phyloP scores from a whole-genome alignment of 2,888 invertebrate genomes.

The Napeogenes inachia region DNA sequence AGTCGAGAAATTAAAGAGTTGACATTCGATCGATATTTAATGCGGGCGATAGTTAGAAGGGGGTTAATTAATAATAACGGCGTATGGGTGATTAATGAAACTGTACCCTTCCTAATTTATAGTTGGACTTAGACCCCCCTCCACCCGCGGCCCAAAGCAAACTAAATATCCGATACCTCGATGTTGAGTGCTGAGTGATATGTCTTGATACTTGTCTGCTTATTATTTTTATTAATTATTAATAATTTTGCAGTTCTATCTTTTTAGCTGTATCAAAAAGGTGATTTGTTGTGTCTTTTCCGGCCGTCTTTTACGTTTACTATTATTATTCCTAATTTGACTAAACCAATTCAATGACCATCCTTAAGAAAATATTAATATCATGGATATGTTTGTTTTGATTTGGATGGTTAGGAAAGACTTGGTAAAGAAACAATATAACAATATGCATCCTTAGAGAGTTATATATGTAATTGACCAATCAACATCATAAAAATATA shows the following conservation, averaged over 20 bases:
- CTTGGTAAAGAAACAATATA: too few species aligned
- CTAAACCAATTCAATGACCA: too few species aligned
- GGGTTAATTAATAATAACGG: conserved; percentile 78
- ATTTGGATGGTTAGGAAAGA: too few species aligned
- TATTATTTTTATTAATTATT: background rate
- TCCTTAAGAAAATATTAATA: too few species aligned
- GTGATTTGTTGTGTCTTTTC: too few species aligned
- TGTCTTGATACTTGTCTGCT: conserved; percentile 46
- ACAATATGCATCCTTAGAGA: too few species aligned
- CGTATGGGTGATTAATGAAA: conserved; percentile 79
- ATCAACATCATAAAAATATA: too few species aligned
- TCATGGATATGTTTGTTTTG: too few species aligned
- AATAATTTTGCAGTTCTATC: background rate
- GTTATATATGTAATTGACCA: too few species aligned
- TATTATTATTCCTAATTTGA: too few species aligned
- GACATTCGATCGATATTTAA: conserved; percentile 73
- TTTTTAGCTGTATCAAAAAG: too few species aligned
- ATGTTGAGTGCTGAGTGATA: conserved; percentile 47
- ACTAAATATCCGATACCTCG: conserved; percentile 78
- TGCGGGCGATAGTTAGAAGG: conserved; percentile 69
- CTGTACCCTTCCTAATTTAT: conserved; percentile 78
- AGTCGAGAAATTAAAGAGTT: conserved; percentile 45
- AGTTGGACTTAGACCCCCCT: conserved; percentile 75
- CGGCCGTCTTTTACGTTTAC: too few species aligned
- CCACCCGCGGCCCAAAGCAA: conserved; percentile 71